Percentiles rank a stretch among this genome's conserved stretches.
phyloP scores from a whole-genome alignment of 92 coral and sea anemone species.

The Epizoanthus stellaris region DNA sequence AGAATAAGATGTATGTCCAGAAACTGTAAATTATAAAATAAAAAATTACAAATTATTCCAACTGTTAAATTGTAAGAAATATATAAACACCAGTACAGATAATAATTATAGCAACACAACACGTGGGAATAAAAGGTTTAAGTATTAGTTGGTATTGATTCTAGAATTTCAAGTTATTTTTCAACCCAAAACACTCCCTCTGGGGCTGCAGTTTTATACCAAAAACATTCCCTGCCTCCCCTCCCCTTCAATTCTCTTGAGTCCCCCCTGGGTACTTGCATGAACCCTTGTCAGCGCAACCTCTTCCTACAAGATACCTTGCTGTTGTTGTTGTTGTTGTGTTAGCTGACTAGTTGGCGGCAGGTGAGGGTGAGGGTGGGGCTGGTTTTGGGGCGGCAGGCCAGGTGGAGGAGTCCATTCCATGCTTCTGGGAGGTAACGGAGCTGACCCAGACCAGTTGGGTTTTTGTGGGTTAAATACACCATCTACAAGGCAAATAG shows the following conservation, averaged over 20 bases:
- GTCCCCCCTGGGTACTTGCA: neutral
- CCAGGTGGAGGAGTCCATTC: constrained; percentile 41
- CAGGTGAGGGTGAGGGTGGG: constrained; percentile 2
- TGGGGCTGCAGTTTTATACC: too few relatives aligned
- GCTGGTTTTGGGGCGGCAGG: neutral
- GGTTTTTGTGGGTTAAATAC: constrained; percentile 34
- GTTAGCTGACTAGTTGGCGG: neutral
- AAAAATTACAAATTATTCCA: too few relatives aligned
- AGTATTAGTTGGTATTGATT: too few relatives aligned
- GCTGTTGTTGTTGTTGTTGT: neutral
- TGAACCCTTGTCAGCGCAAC: neutral
- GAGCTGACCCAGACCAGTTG: constrained; percentile 16
- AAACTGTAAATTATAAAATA: too few relatives aligned
- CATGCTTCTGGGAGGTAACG: neutral
- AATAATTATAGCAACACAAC: too few relatives aligned
- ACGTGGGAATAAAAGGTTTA: too few relatives aligned
- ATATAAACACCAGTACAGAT: too few relatives aligned
- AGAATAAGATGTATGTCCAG: too few relatives aligned
- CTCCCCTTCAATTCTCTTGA: neutral
- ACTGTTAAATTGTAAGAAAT: too few relatives aligned
- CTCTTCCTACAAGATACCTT: neutral
- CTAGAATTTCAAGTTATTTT: too few relatives aligned
- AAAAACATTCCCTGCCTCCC: too few relatives aligned
- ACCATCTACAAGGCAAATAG: constrained; percentile 10
- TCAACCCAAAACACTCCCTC: too few relatives aligned